These are phyloP conservation scores for Drosophila dives DNA, from an alignment of 2,888 invertebrate genomes.

Conservation along the genomic window DNA sequence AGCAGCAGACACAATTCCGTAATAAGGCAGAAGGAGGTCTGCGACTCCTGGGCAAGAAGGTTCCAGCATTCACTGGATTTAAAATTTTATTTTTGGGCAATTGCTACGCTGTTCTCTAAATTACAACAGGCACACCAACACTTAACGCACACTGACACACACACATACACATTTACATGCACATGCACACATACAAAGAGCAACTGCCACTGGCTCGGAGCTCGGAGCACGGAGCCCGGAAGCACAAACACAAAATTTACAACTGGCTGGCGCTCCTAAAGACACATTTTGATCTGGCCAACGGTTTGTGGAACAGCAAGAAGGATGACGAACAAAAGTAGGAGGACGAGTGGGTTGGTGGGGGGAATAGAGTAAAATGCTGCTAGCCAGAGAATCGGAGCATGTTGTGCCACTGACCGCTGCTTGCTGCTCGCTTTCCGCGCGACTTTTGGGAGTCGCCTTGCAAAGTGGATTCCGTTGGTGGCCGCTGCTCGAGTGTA, in stretches of 20 bases:
- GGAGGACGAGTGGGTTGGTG: no score
- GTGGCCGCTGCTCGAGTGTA: constrained; percentile 74
- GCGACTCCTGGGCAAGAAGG: constrained; percentile 43
- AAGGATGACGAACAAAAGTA: neutral
- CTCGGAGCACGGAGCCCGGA: constrained; percentile 61
- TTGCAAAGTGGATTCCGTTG: constrained; percentile 46
- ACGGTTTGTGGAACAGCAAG: constrained; percentile 23
- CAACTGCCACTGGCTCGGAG: constrained; percentile 30
- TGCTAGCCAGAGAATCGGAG: constrained; percentile 4
- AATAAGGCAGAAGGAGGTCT: constrained; percentile 61
- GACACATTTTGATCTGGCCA: constrained; percentile 57
- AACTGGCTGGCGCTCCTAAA: constrained; percentile 53
- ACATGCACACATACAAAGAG: neutral
- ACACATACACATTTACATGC: neutral
- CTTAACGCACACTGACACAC: constrained; percentile 14
- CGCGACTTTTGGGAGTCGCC: constrained; percentile 27
- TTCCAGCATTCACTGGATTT: constrained; percentile 39
- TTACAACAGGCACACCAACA: constrained; percentile 62
- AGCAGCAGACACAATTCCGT: constrained; percentile 32
- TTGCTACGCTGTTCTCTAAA: constrained; percentile 65
- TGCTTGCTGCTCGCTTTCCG: constrained; percentile 33
- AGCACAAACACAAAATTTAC: constrained; percentile 61
- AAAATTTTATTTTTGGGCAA: constrained; percentile 44
- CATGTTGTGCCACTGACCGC: constrained; percentile 42
- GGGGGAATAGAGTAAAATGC: neutral